Conservation (phyloP, 92 coral and sea anemone species). For the Epizoanthus ramosus region DNA sequence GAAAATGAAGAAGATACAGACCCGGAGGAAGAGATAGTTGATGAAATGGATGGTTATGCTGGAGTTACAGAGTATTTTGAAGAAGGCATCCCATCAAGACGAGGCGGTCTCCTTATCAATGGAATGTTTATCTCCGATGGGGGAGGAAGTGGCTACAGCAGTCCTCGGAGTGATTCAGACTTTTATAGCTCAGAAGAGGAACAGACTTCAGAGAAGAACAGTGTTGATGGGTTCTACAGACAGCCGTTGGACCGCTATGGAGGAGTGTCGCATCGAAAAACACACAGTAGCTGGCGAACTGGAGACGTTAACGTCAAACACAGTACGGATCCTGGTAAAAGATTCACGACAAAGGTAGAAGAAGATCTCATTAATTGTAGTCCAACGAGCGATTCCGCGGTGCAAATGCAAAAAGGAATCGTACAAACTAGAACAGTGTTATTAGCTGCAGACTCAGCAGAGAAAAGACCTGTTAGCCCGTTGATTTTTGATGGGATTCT, state of each 20-base stretch:
- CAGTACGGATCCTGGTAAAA: conserved; percentile 42
- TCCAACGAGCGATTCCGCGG: conserved; percentile 49
- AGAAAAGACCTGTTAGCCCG: background rate
- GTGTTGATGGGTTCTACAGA: background rate
- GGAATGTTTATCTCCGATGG: conserved; percentile 59
- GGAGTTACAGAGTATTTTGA: conserved; percentile 52
- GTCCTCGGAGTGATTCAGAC: conserved; percentile 65
- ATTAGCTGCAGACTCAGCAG: background rate
- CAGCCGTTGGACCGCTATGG: background rate
- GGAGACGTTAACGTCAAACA: conserved; percentile 27
- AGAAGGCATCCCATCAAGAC: conserved; percentile 39
- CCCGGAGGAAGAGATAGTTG: conserved; percentile 40
- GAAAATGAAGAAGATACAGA: conserved; percentile 41
- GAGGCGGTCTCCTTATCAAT: conserved; percentile 68
- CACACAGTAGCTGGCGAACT: conserved; percentile 1
- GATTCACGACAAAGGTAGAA: background rate
- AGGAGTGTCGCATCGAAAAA: background rate
- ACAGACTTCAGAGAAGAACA: background rate
- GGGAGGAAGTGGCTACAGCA: conserved; percentile 23
- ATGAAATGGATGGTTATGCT: conserved; percentile 38
- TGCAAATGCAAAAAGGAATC: conserved; percentile 5
- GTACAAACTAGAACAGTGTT: background rate
- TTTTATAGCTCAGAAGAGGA: conserved; percentile 73
- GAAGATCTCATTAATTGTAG: conserved; percentile 26
- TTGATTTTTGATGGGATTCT: conserved; percentile 2